Percentiles rank a stretch among this genome's conserved stretches.
phyloP scores from a whole-genome alignment of 2,113 vertebrate species.

The Bucco capensis region DNA sequence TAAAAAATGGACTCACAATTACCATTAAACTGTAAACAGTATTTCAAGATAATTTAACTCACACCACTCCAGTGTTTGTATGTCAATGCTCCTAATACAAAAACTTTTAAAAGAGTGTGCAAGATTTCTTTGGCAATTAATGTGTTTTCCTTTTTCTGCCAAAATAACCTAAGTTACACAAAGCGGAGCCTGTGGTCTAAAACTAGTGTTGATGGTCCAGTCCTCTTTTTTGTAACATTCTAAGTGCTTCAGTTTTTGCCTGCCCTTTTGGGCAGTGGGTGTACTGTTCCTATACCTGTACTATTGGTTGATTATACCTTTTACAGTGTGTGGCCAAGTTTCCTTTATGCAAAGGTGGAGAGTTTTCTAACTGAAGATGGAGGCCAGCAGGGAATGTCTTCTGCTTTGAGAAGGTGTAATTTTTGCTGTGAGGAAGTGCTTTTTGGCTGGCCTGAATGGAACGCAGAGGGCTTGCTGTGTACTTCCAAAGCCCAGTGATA shows the following conservation, averaged over 20 bases:
- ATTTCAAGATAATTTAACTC: background rate
- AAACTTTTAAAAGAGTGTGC: background rate
- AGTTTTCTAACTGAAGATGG: background rate
- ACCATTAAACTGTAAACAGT: background rate
- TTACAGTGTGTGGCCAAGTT: background rate
- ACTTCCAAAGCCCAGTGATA: background rate
- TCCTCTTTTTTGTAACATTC: background rate
- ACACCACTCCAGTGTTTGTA: background rate
- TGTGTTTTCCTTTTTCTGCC: background rate
- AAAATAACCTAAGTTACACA: background rate
- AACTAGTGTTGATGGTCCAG: background rate
- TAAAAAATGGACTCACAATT: background rate
- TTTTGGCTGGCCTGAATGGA: background rate
- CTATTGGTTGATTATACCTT: too few relatives aligned
- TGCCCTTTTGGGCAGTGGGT: fast-evolving
- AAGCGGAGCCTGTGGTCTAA: background rate
- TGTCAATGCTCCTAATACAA: background rate
- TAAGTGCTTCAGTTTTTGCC: background rate
- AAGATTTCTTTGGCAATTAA: background rate
- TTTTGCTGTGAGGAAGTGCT: background rate
- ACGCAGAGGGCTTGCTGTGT: background rate
- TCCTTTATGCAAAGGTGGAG: background rate
- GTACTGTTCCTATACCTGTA: background rate
- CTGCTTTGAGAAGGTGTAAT: background rate
- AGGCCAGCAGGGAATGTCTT: background rate